Percentiles rank a stretch among this genome's conserved stretches.
These are phyloP conservation scores for Agelastica alni DNA, from an alignment of 2,888 invertebrate genomes.

Conservation along the genomic window DNA sequence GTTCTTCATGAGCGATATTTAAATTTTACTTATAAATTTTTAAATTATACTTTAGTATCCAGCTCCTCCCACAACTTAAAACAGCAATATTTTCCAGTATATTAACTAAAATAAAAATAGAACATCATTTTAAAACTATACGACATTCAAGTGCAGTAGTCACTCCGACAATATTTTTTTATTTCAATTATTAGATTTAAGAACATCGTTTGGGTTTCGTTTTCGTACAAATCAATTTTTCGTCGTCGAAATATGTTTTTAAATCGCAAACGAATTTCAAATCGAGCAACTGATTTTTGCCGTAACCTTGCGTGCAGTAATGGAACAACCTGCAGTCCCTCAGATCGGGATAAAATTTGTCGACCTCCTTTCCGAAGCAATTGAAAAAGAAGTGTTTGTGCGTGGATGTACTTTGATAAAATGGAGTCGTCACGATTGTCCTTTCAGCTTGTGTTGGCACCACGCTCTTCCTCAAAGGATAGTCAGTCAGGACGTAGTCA, in stretches of 20 bases:
- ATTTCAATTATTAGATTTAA: constrained; percentile 43
- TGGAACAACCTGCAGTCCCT: constrained; percentile 65
- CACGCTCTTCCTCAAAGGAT: constrained; percentile 51
- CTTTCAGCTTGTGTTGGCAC: constrained; percentile 51
- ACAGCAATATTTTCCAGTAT: too few species aligned
- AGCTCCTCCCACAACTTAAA: too few species aligned
- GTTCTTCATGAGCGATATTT: too few species aligned
- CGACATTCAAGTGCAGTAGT: too few species aligned
- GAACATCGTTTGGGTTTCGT: constrained; percentile 53
- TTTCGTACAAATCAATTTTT: constrained; percentile 59
- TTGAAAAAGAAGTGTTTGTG: constrained; percentile 56
- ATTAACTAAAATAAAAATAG: too few species aligned
- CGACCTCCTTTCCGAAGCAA: constrained; percentile 60
- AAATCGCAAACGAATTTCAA: constrained; percentile 65
- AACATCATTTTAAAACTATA: too few species aligned
- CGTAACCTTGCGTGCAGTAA: constrained; percentile 65
- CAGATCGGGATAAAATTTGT: constrained; percentile 63
- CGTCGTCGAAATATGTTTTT: constrained; percentile 61
- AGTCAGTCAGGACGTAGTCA: constrained; percentile 42
- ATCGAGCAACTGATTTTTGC: constrained; percentile 61
- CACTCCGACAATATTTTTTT: not conserved
- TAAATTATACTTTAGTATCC: too few species aligned
- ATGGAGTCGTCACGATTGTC: constrained; percentile 49
- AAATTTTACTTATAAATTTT: too few species aligned
- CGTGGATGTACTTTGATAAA: constrained; percentile 32